Base-by-base conservation (phyloP, 2,888 invertebrate genomes). In the Alitta virens region DNA sequence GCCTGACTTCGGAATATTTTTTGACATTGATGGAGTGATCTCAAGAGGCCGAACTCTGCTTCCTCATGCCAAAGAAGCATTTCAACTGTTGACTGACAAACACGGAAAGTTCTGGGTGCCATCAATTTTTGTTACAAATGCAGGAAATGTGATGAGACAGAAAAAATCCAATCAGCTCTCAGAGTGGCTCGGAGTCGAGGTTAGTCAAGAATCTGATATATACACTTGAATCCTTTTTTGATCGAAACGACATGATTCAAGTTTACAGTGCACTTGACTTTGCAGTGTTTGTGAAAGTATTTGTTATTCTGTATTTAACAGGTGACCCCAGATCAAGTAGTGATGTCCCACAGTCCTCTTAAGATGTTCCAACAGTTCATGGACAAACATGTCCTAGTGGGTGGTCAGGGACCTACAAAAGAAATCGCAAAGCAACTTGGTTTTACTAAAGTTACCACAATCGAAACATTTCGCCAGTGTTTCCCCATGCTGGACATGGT, bases 1-100 rank as follows among this genome's bases (percentile, higher is more conserved):
- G 46, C 53, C 70, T 14, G 65, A 74, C 27, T 88, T 88, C 78
- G 88, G 88, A n/a, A 80, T 88, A 53, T 79, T 88, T 42, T 87
- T 88, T 73, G 88, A 88, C 74, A 88, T 88, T 66, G 88, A 88
- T 75, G 88, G 88, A 1, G 88, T 88, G 0, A 85, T 88, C 71
- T 86, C 87, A 1, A 80, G 88, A 56, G 88, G 88, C 0, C 84
- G 84, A 66, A 83, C 84, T 60, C 82, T 88, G 7, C 75, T 88
- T 50, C 87, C 88, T 14, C 83, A 85, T 18, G 87, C 87, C 1
- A 84, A 82, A 59, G 85, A 87, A 65, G 85, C 87, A 1, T 87
- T 88, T 73, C 78, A 82, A 25, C 78, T 83, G 52, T 78, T 88
- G 18, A 82, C 84, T 9, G 85, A 86, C 68, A 68, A 80, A 5